phyloP scores from a whole-genome alignment of 2,888 invertebrate genomes.

The Temnothorax rugatulus region DNA sequence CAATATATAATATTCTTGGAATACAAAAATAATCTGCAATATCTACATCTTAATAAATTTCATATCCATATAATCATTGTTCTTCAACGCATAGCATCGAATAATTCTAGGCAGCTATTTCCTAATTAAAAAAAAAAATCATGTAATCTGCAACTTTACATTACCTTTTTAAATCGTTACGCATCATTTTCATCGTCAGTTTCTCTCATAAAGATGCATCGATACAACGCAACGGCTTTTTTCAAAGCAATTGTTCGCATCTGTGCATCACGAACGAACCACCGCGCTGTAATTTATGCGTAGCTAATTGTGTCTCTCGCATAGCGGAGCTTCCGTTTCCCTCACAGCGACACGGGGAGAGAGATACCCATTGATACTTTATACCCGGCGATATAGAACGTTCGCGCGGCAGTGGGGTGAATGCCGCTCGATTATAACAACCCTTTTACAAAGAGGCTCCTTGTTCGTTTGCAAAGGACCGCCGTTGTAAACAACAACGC shows the following conservation, averaged over 20 bases:
- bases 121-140: neutral
- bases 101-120: neutral
- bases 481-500: slow-evolving; percentile 69
- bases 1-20: neutral
- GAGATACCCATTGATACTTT: slow-evolving; percentile 50
- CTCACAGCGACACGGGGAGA: slow-evolving; percentile 24
- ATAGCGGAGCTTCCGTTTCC: slow-evolving; percentile 27
- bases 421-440: slow-evolving; percentile 71
- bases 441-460: slow-evolving; percentile 69
- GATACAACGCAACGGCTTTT: slow-evolving; percentile 23
- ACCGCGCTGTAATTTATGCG: slow-evolving; percentile 43
- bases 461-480: slow-evolving; percentile 70
- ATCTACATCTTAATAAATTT: neutral
- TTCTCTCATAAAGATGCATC: neutral
- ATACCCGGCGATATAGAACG: slow-evolving; percentile 26
- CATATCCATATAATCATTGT: neutral
- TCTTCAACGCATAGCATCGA: neutral
- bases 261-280: slow-evolving; percentile 25
- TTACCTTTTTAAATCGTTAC: neutral
- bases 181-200: neutral
- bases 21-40: neutral
- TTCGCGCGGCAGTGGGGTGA: slow-evolving; percentile 21
- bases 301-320: slow-evolving; percentile 49
- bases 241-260: slow-evolving; percentile 25
- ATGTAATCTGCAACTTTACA: neutral